A percentile compares a stretch with the other conserved stretches of the same genome.
Evolutionary conservation across 2,797 vertebrate genomes (phyloP).

Genomic region (Ctenopoma multispine): DNA sequence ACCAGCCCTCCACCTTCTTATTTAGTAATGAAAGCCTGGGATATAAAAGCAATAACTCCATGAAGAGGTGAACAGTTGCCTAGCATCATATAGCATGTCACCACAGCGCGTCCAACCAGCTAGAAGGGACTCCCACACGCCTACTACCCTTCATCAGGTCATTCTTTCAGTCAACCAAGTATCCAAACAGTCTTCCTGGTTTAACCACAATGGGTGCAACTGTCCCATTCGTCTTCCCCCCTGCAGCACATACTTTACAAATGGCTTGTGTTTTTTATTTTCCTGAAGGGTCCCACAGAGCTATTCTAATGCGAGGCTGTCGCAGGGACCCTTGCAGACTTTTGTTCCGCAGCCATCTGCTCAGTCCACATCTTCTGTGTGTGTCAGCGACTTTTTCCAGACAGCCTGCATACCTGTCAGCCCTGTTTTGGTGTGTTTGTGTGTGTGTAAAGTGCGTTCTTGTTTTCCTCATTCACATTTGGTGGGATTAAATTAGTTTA

Average conservation of each 20-base stretch:
- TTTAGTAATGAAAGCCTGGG: conserved; percentile 60
- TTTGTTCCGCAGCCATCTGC: conserved; percentile 71
- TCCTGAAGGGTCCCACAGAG: conserved; percentile 46
- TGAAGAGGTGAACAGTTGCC: conserved; percentile 54
- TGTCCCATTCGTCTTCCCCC: conserved; percentile 29
- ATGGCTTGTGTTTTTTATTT: conserved; percentile 46
- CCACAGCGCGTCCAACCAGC: conserved; percentile 44
- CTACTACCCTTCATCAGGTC: conserved; percentile 24
- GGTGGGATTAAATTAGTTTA: conserved; percentile 80
- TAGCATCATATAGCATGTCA: conserved; percentile 60
- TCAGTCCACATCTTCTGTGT: conserved; percentile 59
- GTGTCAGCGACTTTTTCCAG: conserved; percentile 63
- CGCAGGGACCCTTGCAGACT: conserved; percentile 46
- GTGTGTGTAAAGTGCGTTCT: conserved; percentile 11
- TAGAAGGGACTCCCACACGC: conserved; percentile 33
- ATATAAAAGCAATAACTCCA: conserved; percentile 80
- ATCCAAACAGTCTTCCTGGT: conserved; percentile 67
- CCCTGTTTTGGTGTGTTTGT: conserved; percentile 31
- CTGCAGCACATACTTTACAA: conserved; percentile 43
- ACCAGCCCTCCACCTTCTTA: conserved; percentile 58
- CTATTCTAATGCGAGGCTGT: conserved; percentile 47
- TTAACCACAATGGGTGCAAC: conserved; percentile 34
- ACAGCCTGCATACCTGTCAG: conserved; percentile 61
- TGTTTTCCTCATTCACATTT: conserved; percentile 67
- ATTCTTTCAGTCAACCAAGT: conserved; percentile 56